These are phyloP conservation scores for Enteromius thamalakanensis DNA, from an alignment of 2,797 vertebrate genomes.

Conservation along the genomic window DNA sequence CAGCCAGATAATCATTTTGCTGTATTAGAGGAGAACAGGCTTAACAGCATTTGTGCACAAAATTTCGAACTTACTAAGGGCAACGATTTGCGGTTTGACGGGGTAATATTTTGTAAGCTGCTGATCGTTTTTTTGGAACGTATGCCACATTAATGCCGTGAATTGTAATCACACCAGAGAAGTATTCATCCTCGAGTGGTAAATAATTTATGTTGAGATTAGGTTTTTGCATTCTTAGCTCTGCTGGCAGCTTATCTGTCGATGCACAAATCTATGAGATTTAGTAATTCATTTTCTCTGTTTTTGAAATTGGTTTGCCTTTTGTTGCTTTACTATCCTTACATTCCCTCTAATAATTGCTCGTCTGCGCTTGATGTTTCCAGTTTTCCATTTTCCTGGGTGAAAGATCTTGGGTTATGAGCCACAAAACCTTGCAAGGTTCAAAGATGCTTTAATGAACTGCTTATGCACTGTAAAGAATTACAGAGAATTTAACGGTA, in stretches of 20 bases:
- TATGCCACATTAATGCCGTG: conserved; percentile 63
- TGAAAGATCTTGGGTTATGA: background rate
- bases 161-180: conserved; percentile 66
- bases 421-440: background rate
- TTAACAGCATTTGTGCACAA: conserved; percentile 51
- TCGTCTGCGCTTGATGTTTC: background rate
- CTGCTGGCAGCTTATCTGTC: conserved; percentile 61
- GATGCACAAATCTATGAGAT: conserved; percentile 51
- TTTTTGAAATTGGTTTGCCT: conserved; percentile 24
- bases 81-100: conserved; percentile 56
- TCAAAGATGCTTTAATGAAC: background rate
- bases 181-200: conserved; percentile 61
- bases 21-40: conserved; percentile 63
- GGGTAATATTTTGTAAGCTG: conserved; percentile 38
- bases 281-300: conserved; percentile 45
- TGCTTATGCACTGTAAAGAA: background rate
- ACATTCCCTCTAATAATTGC: conserved; percentile 11
- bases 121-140: conserved; percentile 53
- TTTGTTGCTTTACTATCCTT: conserved; percentile 28
- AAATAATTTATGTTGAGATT: conserved; percentile 69
- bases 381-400: background rate
- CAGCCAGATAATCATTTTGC: conserved; percentile 61
- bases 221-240: conserved; percentile 62
- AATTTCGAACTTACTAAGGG: conserved; percentile 6
- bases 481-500: no score